phyloP scores from a whole-genome alignment of 2,113 vertebrate species.

The Excalfactoria chinensis region DNA sequence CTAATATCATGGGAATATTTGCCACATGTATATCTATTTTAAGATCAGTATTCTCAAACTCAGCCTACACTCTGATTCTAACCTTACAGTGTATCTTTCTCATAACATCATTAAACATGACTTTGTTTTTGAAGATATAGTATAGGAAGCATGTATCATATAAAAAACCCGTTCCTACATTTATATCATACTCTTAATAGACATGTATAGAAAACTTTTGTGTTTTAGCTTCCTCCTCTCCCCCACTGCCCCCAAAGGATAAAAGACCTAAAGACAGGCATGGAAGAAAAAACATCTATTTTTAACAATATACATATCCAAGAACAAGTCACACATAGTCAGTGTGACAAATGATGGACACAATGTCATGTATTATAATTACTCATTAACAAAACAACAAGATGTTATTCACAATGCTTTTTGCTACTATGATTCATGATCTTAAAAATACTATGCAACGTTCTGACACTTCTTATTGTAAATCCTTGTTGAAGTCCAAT shows the following conservation, averaged over 20 bases:
- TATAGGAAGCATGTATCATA: background rate
- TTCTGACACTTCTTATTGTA: background rate
- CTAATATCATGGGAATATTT: background rate
- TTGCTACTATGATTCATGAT: background rate
- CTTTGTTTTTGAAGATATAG: background rate
- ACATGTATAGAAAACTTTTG: background rate
- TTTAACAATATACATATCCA: background rate
- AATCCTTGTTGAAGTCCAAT: background rate
- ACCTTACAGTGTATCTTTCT: background rate
- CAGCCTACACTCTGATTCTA: background rate
- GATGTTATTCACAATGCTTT: background rate
- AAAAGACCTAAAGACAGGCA: background rate
- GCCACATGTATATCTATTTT: background rate
- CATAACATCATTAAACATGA: background rate
- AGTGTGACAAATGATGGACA: background rate
- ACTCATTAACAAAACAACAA: background rate
- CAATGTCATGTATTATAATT: background rate
- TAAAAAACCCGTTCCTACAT: background rate
- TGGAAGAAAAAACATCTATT: background rate
- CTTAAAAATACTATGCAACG: background rate
- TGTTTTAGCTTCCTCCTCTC: background rate
- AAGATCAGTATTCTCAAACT: background rate
- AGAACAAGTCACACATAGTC: background rate
- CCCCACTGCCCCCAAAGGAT: too few species aligned
- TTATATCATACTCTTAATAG: rapidly evolving